phyloP scores from a whole-genome alignment of 2,888 invertebrate genomes.

The Acrobasis consociella region DNA sequence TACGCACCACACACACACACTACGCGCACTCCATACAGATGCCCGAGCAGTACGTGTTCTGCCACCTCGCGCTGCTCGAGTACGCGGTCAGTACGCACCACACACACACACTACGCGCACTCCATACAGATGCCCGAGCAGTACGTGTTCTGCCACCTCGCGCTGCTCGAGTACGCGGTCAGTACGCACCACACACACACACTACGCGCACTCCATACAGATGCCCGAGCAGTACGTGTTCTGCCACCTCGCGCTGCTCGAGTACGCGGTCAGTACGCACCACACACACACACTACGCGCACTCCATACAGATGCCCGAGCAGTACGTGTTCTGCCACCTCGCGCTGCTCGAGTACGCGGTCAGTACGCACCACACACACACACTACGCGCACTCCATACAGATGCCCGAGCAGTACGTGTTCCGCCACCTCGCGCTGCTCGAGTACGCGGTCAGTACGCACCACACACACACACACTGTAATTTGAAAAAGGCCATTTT shows the following conservation, averaged over 20 bases:
- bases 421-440: slow-evolving; percentile 97
- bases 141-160: slow-evolving; percentile 98
- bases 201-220: slow-evolving; percentile 97
- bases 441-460: slow-evolving; percentile 87
- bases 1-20: not conserved
- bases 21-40: slow-evolving; percentile 99
- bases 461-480: not conserved
- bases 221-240: slow-evolving; percentile 99
- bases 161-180: slow-evolving; percentile 94
- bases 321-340: slow-evolving; percentile 99
- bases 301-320: slow-evolving; percentile 99
- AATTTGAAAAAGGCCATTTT: no score
- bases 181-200: slow-evolving; percentile 17
- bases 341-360: slow-evolving; percentile 94
- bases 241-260: slow-evolving; percentile 96
- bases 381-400: slow-evolving; percentile 94
- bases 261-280: slow-evolving; percentile 85
- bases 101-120: slow-evolving; percentile 84
- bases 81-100: slow-evolving; percentile 83
- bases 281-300: slow-evolving; percentile 79
- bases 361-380: slow-evolving; percentile 43
- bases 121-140: slow-evolving; percentile 99
- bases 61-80: slow-evolving; percentile 96
- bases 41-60: slow-evolving; percentile 99
- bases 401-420: slow-evolving; percentile 99